phyloP scores from a whole-genome alignment of 1,140 invertebrate genomes.

The Sminthurides bifidus region DNA sequence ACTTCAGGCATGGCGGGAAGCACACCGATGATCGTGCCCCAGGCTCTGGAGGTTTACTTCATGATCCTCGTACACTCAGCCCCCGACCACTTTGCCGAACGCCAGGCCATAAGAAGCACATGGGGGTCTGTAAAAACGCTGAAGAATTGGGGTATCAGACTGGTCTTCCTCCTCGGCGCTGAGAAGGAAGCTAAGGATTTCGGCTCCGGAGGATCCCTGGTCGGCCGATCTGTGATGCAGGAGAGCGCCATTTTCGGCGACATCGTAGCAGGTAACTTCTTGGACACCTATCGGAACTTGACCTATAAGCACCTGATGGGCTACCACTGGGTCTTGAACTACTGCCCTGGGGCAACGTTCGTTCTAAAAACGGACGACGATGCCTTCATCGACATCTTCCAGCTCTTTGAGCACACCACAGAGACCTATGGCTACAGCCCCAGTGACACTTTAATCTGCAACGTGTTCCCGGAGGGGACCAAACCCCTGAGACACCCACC shows the following conservation, averaged over 20 bases:
- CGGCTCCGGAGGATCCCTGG: constrained; percentile 5
- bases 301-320: constrained; percentile 43
- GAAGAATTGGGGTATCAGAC: constrained; percentile 26
- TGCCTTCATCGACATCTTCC: constrained; percentile 42
- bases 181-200: constrained; percentile 1
- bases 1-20: neutral
- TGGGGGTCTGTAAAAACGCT: constrained; percentile 29
- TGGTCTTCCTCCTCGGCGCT: constrained; percentile 34
- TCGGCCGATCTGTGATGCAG: constrained; percentile 22
- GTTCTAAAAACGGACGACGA: constrained; percentile 46
- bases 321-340: constrained; percentile 39
- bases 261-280: constrained; percentile 39
- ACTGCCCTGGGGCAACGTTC: constrained; percentile 38
- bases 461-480: constrained; percentile 36
- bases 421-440: constrained; percentile 31
- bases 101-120: constrained; percentile 35
- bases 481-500: constrained; percentile 34
- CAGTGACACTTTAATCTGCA: constrained; percentile 35
- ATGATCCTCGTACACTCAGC: constrained; percentile 36
- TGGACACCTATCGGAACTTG: constrained; percentile 40
- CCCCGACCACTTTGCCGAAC: constrained; percentile 36
- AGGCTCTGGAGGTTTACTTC: constrained; percentile 23
- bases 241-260: constrained; percentile 34
- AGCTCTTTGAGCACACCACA: constrained; percentile 35
- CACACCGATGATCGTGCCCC: neutral